These are phyloP conservation scores for Heterochromis multidens DNA, from an alignment of 2,113 vertebrate genomes.

Conservation along the genomic window DNA sequence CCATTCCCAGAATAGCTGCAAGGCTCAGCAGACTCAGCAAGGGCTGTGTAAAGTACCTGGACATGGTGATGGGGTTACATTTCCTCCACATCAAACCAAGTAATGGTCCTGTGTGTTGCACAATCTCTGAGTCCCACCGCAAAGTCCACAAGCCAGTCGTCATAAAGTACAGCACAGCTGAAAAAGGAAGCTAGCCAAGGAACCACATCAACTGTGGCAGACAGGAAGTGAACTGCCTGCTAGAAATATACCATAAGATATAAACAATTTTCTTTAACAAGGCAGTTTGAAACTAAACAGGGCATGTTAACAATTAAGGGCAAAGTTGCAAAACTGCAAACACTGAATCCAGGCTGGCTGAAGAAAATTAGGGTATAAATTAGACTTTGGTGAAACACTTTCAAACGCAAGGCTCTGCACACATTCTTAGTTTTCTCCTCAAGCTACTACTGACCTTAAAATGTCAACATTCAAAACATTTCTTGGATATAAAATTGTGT, in stretches of 20 bases:
- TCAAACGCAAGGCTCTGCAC: not conserved
- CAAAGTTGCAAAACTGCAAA: constrained; percentile 34
- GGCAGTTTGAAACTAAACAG: constrained; percentile 41
- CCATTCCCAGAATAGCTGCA: constrained; percentile 44
- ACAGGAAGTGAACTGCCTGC: constrained; percentile 51
- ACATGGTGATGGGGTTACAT: constrained; percentile 16
- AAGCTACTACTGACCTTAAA: not conserved
- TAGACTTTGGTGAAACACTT: not conserved
- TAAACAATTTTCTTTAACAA: constrained; percentile 51
- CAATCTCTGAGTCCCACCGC: constrained; percentile 53
- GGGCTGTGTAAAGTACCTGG: constrained; percentile 64
- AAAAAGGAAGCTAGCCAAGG: constrained; percentile 15
- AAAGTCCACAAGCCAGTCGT: constrained; percentile 58
- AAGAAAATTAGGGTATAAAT: not conserved
- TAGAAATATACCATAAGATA: constrained; percentile 46
- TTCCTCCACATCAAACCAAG: constrained; percentile 55
- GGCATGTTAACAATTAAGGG: constrained; percentile 40
- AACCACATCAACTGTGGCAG: constrained; percentile 52
- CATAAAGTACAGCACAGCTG: constrained; percentile 51
- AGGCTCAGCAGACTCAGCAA: constrained; percentile 39
- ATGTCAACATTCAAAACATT: not conserved
- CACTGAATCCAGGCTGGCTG: not conserved
- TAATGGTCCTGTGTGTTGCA: constrained; percentile 6
- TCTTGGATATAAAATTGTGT: not conserved
- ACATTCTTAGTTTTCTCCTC: not conserved